Conservation (phyloP, 2,888 invertebrate genomes). For the Isoperla grammatica region DNA sequence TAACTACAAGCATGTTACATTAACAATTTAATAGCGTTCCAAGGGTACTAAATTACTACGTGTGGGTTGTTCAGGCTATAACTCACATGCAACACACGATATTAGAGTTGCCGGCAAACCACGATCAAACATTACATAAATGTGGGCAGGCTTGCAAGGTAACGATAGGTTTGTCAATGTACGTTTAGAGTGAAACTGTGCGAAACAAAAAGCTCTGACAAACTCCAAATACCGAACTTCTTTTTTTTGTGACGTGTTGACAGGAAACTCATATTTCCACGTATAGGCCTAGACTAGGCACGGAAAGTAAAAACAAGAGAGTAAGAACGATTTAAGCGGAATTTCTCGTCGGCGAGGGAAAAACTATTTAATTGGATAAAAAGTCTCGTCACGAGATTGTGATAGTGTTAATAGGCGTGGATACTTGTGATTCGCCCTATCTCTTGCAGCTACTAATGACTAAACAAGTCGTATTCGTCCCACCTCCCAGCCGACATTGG, state of each 20-base stretch:
- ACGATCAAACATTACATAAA: constrained; percentile 5
- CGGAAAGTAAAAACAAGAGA: no score
- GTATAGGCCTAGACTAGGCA: no score
- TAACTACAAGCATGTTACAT: constrained; percentile 24
- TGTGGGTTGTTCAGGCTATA: constrained; percentile 11
- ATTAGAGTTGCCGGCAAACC: not conserved
- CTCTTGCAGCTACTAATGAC: constrained; percentile 9
- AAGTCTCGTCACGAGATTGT: no score
- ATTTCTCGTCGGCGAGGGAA: not conserved
- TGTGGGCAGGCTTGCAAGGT: constrained; percentile 1
- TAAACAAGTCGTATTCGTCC: constrained; percentile 6
- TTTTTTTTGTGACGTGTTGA: no score
- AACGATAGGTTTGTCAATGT: constrained; percentile 8
- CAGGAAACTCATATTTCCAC: no score
- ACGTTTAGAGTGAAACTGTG: no score
- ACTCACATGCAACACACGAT: constrained; percentile 10
- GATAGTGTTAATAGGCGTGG: not conserved
- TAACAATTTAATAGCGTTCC: constrained; percentile 27
- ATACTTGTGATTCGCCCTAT: not conserved
- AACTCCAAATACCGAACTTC: no score
- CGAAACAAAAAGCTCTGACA: no score
- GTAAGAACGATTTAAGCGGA: no score
- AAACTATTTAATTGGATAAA: no score
- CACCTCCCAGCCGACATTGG: not conserved
- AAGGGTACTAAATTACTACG: constrained; percentile 27